Evolutionary conservation across 1,140 invertebrate species (phyloP).

Genomic region (Pristionchus pacificus): DNA sequence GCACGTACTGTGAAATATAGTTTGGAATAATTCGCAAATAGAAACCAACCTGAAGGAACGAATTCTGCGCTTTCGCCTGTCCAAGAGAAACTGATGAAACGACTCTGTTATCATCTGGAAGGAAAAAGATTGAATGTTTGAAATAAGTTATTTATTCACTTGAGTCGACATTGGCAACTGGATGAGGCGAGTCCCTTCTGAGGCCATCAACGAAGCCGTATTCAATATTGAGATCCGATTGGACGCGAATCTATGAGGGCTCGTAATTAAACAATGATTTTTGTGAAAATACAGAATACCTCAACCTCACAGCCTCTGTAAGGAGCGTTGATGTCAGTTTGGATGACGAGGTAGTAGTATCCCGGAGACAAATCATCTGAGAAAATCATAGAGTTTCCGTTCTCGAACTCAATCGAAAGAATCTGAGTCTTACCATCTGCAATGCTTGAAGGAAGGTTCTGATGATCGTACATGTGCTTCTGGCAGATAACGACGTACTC

Average conservation of each 20-base stretch:
- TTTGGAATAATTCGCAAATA: no score
- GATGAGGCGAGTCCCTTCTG: constrained; percentile 17
- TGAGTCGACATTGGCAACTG: constrained; percentile 19
- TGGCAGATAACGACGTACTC: constrained; percentile 27
- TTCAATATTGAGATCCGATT: constrained; percentile 26
- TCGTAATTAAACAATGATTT: neutral
- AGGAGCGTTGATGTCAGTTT: constrained; percentile 1
- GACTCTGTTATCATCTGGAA: neutral
- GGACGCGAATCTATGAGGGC: constrained; percentile 13
- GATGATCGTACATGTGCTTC: constrained; percentile 31
- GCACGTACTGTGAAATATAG: neutral
- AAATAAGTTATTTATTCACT: neutral
- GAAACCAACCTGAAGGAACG: no score
- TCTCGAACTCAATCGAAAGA: no score
- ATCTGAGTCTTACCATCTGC: constrained; percentile 9
- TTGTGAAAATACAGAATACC: neutral
- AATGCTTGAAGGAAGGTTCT: constrained; percentile 12
- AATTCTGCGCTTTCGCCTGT: neutral
- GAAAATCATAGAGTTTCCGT: constrained; percentile 8
- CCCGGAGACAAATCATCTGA: constrained; percentile 32
- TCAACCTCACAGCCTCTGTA: neutral
- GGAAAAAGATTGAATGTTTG: neutral
- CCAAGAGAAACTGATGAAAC: no score
- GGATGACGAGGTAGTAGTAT: constrained; percentile 26
- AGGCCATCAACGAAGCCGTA: constrained; percentile 19